These are phyloP conservation scores for Mongoloraphidia duomilia DNA, from an alignment of 2,888 invertebrate species.

Conservation along the genomic window DNA sequence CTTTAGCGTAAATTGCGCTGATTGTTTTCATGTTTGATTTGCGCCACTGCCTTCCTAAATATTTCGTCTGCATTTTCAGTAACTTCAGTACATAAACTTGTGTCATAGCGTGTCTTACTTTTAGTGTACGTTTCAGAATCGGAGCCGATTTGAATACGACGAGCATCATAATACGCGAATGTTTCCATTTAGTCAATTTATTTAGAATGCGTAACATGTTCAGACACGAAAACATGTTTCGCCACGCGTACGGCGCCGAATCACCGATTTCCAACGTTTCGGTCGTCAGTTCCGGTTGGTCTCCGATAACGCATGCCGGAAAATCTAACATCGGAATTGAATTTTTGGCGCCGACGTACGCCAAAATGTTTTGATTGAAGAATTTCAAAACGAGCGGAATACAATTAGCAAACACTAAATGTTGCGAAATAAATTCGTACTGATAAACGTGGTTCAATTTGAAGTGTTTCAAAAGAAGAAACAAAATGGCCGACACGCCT, in stretches of 20 bases:
- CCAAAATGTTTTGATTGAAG: constrained; percentile 94
- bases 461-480: constrained; percentile 90
- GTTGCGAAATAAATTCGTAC: constrained; percentile 98
- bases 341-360: constrained; percentile 90
- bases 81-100: constrained; percentile 95
- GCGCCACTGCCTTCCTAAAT: constrained; percentile 96
- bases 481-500: constrained; percentile 77
- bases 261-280: constrained; percentile 81
- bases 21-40: constrained; percentile 99
- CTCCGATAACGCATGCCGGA: constrained; percentile 90
- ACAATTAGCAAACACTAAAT: constrained; percentile 97
- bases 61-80: constrained; percentile 98
- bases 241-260: constrained; percentile 82
- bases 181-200: constrained; percentile 98
- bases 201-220: constrained; percentile 92
- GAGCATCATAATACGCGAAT: constrained; percentile 98
- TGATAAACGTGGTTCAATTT: constrained; percentile 96
- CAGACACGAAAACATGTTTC: constrained; percentile 95
- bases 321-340: constrained; percentile 87
- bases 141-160: constrained; percentile 99
- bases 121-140: constrained; percentile 88
- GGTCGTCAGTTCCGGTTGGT: constrained; percentile 83
- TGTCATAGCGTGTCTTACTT: constrained; percentile 91
- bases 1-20: constrained; percentile 97
- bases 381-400: constrained; percentile 96